These are phyloP conservation scores for Mycetomoellerius zeteki DNA, from an alignment of 1,140 invertebrate species.

Conservation along the genomic window DNA sequence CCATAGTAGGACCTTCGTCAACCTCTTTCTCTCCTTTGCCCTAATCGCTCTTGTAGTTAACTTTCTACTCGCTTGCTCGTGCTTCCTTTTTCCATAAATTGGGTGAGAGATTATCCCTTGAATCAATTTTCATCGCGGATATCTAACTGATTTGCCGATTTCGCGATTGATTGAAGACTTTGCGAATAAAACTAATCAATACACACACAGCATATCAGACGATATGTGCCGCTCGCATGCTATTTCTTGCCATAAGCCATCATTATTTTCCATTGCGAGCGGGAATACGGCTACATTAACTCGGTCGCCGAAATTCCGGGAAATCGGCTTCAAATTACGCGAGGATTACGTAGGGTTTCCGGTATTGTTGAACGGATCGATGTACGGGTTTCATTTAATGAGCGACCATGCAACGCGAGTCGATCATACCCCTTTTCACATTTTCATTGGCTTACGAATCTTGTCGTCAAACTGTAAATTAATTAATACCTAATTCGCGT, in stretches of 20 bases:
- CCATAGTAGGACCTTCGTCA: background rate
- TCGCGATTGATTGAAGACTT: background rate
- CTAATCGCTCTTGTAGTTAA: slow-evolving; percentile 32
- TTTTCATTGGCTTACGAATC: slow-evolving; percentile 3
- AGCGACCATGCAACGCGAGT: slow-evolving; percentile 22
- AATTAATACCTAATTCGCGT: slow-evolving; percentile 41
- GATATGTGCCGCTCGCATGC: background rate
- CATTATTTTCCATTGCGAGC: slow-evolving; percentile 29
- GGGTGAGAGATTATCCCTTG: slow-evolving; percentile 25
- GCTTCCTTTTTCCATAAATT: slow-evolving; percentile 8
- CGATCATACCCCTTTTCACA: slow-evolving; percentile 30
- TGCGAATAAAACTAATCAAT: slow-evolving; percentile 29
- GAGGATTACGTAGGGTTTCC: slow-evolving; percentile 57
- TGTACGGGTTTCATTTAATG: slow-evolving; percentile 66
- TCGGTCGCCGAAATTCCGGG: slow-evolving; percentile 46
- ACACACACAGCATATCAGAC: background rate
- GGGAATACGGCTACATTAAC: slow-evolving; percentile 44
- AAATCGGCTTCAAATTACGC: slow-evolving; percentile 33
- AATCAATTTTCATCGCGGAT: slow-evolving; percentile 62
- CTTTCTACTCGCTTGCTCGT: background rate
- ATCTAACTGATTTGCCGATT: background rate
- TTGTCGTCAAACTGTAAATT: slow-evolving; percentile 41
- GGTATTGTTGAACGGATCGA: slow-evolving; percentile 62
- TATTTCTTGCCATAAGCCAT: slow-evolving; percentile 14
- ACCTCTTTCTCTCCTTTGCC: background rate